Evolutionary conservation across 1,140 invertebrate species (phyloP), one percentile per base, ranked within the genome.

Genomic region (Protaetia brevitarsis): DNA sequence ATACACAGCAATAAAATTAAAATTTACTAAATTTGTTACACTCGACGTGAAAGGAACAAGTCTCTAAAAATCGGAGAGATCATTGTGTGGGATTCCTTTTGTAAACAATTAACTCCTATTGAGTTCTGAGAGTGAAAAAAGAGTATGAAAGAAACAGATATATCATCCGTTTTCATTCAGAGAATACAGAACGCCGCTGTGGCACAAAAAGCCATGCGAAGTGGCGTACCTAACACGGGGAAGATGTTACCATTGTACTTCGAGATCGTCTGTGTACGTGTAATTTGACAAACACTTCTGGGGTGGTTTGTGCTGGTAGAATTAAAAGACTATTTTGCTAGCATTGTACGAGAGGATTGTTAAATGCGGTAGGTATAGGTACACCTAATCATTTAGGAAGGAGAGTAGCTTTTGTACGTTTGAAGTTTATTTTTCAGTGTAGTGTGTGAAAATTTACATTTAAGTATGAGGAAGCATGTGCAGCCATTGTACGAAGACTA

Each of bases 21-120:
- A 45, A 45, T 45, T 45, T 45, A 7, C 16, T 45, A 45, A 45
- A 45, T 45, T 45, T 45, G 41, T 45, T 45, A 45, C 41, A 45
- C 41, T 8, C 41, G 11, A 19, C 41, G 16, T 45, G 41, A 13
- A 45, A 37, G 16, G 34, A 37, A 37, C 34, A 37, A 37, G 34
- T 11, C 3, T 16, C 34, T 13, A 45, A 16, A 21, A 41, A 4
- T 13, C n/a, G 36, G 13, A 45, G 3, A 37, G 34, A 2, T 13
- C 16, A 45, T 45, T 45, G 41, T 45, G 41, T 19, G 41, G 41
- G 41, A 45, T 45, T 19, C 36, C 23, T n/a, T n/a, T n/a, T n/a
- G n/a, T n/a, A n/a, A n/a, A 45, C 41, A 45, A 45, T 45, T 45
- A 45, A 45, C 41, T 45, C 41, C 41, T 45, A 45, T 45, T 45